A percentile compares a stretch with the other conserved stretches of the same genome.
These are phyloP conservation scores for Ploceus nigricollis DNA, from an alignment of 2,113 vertebrate species.

Conservation along the genomic window DNA sequence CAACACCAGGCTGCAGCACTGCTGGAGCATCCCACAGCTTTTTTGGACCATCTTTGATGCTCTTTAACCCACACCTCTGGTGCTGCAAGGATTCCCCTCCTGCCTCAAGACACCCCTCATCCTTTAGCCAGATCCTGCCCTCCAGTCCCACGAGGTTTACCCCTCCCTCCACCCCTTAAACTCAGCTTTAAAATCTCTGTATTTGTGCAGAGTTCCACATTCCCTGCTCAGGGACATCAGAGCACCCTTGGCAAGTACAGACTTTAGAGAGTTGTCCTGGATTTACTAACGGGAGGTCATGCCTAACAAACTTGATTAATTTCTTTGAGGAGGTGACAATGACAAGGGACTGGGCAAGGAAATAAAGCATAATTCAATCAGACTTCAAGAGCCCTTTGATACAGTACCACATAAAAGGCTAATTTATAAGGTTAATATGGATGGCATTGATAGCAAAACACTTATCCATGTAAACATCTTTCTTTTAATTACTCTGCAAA, in stretches of 20 bases:
- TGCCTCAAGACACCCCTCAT: accelerated
- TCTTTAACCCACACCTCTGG: accelerated
- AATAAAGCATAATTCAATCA: slow-evolving; percentile 54
- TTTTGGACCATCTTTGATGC: accelerated
- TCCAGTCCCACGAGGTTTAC: neutral
- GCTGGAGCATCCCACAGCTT: neutral
- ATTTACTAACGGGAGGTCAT: slow-evolving; percentile 25
- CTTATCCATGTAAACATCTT: slow-evolving; percentile 38
- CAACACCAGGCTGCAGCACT: neutral
- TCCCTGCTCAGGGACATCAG: neutral
- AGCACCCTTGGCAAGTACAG: neutral
- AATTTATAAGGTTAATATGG: slow-evolving; percentile 61
- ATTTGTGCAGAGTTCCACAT: neutral
- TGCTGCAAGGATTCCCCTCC: neutral
- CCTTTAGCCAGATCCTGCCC: neutral
- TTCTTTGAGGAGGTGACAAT: slow-evolving; percentile 53
- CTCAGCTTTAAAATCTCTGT: neutral
- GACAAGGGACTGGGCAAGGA: slow-evolving; percentile 33
- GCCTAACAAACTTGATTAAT: slow-evolving; percentile 63
- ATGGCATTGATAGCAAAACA: slow-evolving; percentile 17
- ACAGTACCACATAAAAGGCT: slow-evolving; percentile 53
- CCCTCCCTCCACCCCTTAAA: neutral
- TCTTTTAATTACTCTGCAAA: slow-evolving; percentile 3
- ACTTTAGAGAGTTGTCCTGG: neutral
- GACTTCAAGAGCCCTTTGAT: slow-evolving; percentile 62